Evolutionary conservation across 2,113 vertebrate species (phyloP).

Genomic region (Azemiops feae): DNA sequence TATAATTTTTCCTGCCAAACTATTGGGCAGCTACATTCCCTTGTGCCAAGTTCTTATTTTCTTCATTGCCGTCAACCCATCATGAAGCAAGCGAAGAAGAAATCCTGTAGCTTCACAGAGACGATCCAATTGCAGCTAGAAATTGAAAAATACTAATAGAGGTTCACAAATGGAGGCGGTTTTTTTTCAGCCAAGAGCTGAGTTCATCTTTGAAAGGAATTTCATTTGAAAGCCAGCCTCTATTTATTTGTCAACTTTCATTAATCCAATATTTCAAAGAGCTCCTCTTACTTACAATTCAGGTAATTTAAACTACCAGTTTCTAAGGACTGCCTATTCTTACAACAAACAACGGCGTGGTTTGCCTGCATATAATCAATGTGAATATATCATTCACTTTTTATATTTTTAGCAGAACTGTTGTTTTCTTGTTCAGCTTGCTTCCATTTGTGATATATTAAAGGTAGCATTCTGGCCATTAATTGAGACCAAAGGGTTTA

Average conservation of each 20-base stretch:
- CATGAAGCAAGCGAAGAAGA: neutral
- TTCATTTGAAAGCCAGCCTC: neutral
- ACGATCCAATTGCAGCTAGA: conserved; percentile 46
- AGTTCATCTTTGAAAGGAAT: conserved; percentile 28
- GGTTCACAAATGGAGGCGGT: conserved; percentile 36
- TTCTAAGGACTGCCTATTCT: neutral
- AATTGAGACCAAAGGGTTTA: neutral
- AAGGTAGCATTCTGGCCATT: neutral
- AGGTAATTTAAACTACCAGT: neutral
- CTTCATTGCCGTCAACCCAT: conserved; percentile 34
- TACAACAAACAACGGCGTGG: neutral
- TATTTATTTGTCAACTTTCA: neutral
- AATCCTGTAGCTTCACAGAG: conserved; percentile 28
- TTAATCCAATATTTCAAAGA: neutral
- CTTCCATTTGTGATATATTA: neutral
- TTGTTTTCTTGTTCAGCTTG: neutral
- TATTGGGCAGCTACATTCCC: conserved; percentile 39
- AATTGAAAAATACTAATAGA: conserved; percentile 46
- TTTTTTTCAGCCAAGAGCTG: conserved; percentile 57
- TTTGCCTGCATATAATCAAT: neutral
- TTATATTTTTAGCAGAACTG: neutral
- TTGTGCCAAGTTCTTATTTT: conserved; percentile 53
- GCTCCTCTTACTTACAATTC: neutral
- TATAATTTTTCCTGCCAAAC: conserved; percentile 45
- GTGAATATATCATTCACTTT: neutral